These are phyloP conservation scores for Meandrusa payeni DNA, from an alignment of 2,888 invertebrate species.

Conservation along the genomic window DNA sequence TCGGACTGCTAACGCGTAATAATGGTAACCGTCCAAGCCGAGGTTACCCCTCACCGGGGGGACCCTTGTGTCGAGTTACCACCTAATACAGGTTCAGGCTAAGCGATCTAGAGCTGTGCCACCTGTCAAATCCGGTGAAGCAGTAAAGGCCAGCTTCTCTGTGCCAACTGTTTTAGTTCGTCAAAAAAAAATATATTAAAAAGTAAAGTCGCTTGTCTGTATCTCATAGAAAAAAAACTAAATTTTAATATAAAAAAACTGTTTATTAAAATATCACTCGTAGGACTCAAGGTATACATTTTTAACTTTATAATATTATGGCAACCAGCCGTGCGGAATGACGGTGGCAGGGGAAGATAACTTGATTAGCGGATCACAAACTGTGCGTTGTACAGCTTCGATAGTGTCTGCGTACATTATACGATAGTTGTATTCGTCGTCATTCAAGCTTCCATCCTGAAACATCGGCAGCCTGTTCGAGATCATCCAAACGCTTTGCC, in stretches of 20 bases:
- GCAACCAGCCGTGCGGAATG: conserved; percentile 18
- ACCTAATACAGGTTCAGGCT: too few species aligned
- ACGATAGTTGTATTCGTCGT: conserved; percentile 86
- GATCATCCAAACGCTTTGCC: conserved; percentile 88
- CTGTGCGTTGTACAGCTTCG: conserved; percentile 83
- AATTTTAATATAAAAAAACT: background rate
- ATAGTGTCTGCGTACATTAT: conserved; percentile 84
- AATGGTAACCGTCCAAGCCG: too few species aligned
- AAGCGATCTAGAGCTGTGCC: too few species aligned
- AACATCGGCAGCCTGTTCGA: conserved; percentile 88
- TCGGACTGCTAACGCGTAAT: too few species aligned
- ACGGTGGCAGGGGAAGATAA: conserved; percentile 1
- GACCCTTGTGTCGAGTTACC: too few species aligned
- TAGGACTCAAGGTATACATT: background rate
- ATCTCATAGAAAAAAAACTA: too few species aligned
- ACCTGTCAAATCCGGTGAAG: too few species aligned
- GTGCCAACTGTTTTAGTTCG: too few species aligned
- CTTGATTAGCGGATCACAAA: conserved; percentile 83
- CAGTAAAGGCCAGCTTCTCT: too few species aligned
- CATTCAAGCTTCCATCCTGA: conserved; percentile 83
- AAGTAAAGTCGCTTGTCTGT: too few species aligned
- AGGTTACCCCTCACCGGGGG: too few species aligned
- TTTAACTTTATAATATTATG: conserved; percentile 15
- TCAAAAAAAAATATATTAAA: too few species aligned
- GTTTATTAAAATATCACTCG: background rate